These are phyloP conservation scores for Gerris buenoi DNA, from an alignment of 1,140 invertebrate species.

Conservation along the genomic window DNA sequence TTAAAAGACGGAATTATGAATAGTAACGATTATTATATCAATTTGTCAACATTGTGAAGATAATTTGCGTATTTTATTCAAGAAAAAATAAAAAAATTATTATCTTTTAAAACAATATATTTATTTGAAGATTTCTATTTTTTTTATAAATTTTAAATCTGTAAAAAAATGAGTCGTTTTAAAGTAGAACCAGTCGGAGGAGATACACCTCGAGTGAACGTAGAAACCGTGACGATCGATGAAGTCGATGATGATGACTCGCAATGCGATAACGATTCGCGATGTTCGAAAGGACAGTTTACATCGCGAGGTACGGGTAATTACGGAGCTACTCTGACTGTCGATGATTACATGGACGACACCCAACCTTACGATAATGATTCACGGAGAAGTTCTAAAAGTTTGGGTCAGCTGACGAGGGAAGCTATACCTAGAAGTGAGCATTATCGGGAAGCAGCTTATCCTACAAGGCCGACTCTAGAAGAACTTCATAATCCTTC, in stretches of 20 bases:
- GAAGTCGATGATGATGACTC: background rate
- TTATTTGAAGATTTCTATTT: background rate
- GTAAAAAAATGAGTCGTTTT: slow-evolving; percentile 3
- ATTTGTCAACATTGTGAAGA: too few species aligned
- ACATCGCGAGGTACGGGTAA: too few species aligned
- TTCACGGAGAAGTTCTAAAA: slow-evolving; percentile 27
- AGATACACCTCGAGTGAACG: background rate
- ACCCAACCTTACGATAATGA: background rate
- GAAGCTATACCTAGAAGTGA: slow-evolving; percentile 40
- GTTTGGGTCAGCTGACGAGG: slow-evolving; percentile 36
- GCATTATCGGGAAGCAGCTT: slow-evolving; percentile 40
- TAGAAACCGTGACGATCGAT: background rate
- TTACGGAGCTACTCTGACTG: background rate
- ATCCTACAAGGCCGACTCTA: slow-evolving; percentile 36
- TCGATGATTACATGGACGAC: background rate
- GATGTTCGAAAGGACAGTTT: background rate
- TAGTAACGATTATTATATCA: too few species aligned
- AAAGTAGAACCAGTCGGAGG: background rate
- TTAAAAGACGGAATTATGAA: too few species aligned
- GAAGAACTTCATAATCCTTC: slow-evolving; percentile 38
- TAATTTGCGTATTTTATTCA: background rate
- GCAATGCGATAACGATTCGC: too few species aligned
- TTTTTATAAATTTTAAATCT: background rate
- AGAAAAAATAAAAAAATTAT: background rate
- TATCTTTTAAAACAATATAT: background rate